Conservation (phyloP, 92 coral and sea anemone species). For the Muricea muricata region DNA sequence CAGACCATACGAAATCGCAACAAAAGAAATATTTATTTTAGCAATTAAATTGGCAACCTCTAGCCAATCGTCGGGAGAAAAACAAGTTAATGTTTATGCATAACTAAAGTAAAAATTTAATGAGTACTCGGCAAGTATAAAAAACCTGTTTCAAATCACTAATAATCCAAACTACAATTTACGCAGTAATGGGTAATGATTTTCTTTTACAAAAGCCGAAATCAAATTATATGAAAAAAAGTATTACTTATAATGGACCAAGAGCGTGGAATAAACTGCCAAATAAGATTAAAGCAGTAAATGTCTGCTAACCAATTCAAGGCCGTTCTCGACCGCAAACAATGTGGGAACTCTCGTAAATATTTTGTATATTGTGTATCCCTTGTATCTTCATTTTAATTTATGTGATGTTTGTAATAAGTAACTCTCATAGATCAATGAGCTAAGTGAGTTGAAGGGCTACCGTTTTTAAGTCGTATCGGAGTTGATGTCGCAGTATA, state of each 20-base stretch:
- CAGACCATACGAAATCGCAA: constrained; percentile 7
- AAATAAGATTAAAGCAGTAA: neutral
- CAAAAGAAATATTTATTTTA: neutral
- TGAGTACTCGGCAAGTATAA: neutral
- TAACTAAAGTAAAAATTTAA: neutral
- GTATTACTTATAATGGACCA: constrained; percentile 24
- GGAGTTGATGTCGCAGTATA: too few species aligned
- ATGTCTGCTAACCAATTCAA: neutral
- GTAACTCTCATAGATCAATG: too few species aligned
- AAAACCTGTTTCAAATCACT: neutral
- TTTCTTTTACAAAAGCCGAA: constrained; percentile 18
- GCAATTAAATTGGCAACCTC: constrained; percentile 5
- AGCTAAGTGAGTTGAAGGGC: neutral
- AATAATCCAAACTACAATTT: neutral
- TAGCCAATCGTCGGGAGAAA: constrained; percentile 10
- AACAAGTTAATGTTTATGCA: neutral
- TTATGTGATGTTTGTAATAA: too few species aligned
- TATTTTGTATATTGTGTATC: too few species aligned
- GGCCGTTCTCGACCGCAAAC: neutral
- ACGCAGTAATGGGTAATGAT: constrained; percentile 6
- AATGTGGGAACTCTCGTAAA: neutral
- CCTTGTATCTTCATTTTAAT: too few species aligned
- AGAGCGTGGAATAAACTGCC: constrained; percentile 14
- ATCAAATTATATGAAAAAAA: constrained; percentile 28
- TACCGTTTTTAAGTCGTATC: neutral